Percentiles rank a stretch among this genome's conserved stretches.
These are phyloP conservation scores for Momotus momota DNA, from an alignment of 2,797 vertebrate genomes.

Conservation along the genomic window DNA sequence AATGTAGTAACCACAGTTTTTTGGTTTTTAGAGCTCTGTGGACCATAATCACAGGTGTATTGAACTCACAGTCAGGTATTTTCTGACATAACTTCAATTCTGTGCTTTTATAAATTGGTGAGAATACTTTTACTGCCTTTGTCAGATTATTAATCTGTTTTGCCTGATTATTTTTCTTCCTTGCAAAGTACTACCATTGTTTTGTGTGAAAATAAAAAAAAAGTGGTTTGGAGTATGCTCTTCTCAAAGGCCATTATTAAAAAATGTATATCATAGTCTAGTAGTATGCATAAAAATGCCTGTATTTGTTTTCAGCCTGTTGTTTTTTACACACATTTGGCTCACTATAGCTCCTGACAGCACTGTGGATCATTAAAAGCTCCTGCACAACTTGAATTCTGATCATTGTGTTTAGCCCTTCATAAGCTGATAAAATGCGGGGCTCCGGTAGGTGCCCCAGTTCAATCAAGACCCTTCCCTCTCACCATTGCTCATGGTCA, in stretches of 20 bases:
- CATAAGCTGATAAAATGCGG: neutral
- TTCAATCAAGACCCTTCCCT: neutral
- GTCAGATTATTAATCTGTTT: neutral
- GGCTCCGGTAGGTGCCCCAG: fast-evolving
- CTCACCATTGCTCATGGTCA: neutral
- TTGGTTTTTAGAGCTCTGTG: conserved; percentile 23
- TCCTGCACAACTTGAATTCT: neutral
- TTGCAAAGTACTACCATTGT: neutral
- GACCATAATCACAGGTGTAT: neutral
- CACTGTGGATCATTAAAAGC: neutral
- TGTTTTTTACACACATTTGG: neutral
- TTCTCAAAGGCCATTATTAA: neutral
- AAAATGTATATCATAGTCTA: neutral
- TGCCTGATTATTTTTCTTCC: neutral
- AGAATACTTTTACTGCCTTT: conserved; percentile 18
- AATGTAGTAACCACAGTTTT: neutral
- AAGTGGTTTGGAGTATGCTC: neutral
- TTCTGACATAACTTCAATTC: neutral
- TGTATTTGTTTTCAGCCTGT: neutral
- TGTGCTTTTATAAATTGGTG: neutral
- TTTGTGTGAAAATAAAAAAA: neutral
- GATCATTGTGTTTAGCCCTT: neutral
- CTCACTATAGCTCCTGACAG: neutral
- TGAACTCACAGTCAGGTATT: conserved; percentile 1
- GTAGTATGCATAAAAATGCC: neutral